phyloP scores from a whole-genome alignment of 2,797 vertebrate genomes.

The Antennarius maculatus region DNA sequence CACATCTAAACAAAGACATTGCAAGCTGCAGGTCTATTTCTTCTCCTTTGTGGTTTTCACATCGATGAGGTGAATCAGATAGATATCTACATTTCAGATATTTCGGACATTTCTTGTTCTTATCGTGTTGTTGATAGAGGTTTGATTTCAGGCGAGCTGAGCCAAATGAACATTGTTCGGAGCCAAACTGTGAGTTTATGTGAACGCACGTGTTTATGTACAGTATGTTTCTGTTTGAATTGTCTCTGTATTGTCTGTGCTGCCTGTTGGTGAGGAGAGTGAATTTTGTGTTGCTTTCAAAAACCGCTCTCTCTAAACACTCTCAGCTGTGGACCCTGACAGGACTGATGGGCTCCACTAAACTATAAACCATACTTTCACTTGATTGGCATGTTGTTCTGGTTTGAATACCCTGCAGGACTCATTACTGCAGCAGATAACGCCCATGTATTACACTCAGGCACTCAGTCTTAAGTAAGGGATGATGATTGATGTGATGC shows the following conservation, averaged over 20 bases:
- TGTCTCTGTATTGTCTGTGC: slow-evolving; percentile 43
- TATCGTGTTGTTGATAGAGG: slow-evolving; percentile 36
- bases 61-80: slow-evolving; percentile 43
- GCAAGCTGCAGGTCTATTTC: slow-evolving; percentile 25
- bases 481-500: slow-evolving; percentile 29
- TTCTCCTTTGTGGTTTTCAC: slow-evolving; percentile 41
- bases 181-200: slow-evolving; percentile 19
- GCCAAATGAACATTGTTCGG: slow-evolving; percentile 44
- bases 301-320: slow-evolving; percentile 45
- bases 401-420: slow-evolving; percentile 38
- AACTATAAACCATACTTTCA: slow-evolving; percentile 39
- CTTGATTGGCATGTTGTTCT: slow-evolving; percentile 53
- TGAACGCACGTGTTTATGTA: slow-evolving; percentile 45
- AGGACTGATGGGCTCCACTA: slow-evolving; percentile 31
- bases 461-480: slow-evolving; percentile 18
- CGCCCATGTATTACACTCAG: slow-evolving; percentile 26
- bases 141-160: slow-evolving; percentile 44
- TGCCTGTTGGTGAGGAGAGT: slow-evolving; percentile 43
- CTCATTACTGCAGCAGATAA: slow-evolving; percentile 45
- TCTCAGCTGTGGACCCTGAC: slow-evolving; percentile 57
- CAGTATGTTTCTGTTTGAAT: slow-evolving; percentile 21
- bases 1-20: slow-evolving; percentile 51
- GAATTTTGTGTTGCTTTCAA: slow-evolving; percentile 30
- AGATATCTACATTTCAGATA: slow-evolving; percentile 50
- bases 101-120: slow-evolving; percentile 41